Conservation (phyloP, 1,140 invertebrate species). For the Neotoxoptera formosana region DNA sequence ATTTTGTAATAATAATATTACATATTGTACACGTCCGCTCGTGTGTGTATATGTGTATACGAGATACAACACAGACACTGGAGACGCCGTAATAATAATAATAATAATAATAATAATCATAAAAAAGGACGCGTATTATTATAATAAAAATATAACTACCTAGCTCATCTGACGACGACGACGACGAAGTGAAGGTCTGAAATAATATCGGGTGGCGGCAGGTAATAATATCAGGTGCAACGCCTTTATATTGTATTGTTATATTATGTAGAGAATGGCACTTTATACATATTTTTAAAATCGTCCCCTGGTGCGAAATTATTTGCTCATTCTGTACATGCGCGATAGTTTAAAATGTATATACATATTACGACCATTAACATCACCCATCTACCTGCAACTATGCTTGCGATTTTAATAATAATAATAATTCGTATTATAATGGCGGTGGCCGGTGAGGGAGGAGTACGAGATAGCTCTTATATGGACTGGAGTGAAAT, state of each 20-base stretch:
- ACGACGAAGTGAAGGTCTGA: neutral
- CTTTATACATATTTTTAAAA: neutral
- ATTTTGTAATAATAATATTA: neutral
- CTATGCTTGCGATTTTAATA: neutral
- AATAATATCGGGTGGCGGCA: neutral
- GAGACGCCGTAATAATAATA: neutral
- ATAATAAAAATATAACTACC: neutral
- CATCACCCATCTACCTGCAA: neutral
- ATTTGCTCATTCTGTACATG: neutral
- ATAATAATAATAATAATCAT: neutral
- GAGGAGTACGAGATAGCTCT: neutral
- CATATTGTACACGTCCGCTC: neutral
- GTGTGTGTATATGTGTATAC: neutral
- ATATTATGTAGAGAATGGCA: neutral
- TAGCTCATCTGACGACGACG: neutral
- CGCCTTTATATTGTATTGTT: too few relatives aligned
- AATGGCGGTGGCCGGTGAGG: too few relatives aligned
- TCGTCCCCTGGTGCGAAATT: neutral
- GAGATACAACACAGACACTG: neutral
- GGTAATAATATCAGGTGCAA: neutral
- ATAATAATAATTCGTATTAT: neutral
- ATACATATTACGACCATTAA: neutral
- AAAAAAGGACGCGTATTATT: neutral
- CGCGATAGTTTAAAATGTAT: neutral
- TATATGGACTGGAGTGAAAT: neutral